Conservation (phyloP, 2,113 vertebrate genomes). For the Hippocampus abdominalis region DNA sequence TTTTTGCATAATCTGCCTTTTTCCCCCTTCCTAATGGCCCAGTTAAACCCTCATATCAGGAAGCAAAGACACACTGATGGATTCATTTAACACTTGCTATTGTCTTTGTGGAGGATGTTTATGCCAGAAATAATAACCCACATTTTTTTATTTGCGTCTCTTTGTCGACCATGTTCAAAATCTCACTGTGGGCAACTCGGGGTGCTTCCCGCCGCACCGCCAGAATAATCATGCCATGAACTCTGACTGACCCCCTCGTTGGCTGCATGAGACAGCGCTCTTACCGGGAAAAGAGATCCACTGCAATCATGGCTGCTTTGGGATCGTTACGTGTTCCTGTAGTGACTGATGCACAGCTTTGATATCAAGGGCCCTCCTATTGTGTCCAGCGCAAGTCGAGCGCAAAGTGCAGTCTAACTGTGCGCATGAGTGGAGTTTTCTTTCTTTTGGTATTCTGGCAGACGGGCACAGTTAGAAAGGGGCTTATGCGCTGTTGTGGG, state of each 20-base stretch:
- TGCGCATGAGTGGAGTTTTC: no score
- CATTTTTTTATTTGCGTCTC: background rate
- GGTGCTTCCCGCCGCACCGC: background rate
- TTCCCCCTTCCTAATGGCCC: constrained; percentile 15
- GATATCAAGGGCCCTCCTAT: background rate
- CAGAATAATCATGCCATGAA: constrained; percentile 1
- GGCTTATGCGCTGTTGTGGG: no score
- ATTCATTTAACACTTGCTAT: constrained; percentile 15
- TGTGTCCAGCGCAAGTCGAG: no score
- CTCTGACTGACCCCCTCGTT: background rate
- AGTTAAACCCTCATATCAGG: constrained; percentile 27
- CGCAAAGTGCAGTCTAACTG: no score
- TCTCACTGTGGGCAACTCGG: background rate
- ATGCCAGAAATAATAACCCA: constrained; percentile 11
- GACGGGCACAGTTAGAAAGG: no score
- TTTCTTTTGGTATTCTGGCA: no score
- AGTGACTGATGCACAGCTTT: background rate
- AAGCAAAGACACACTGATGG: constrained; percentile 23
- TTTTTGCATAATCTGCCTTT: constrained; percentile 39
- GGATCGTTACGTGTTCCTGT: background rate
- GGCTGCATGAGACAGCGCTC: background rate
- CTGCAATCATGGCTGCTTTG: background rate
- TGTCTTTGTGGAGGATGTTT: constrained; percentile 11
- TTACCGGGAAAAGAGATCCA: no score
- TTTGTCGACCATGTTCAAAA: background rate